Conservation (phyloP, 30 jellyfish, hydroid and myxozoan genomes). For the Hydractinia echinata region DNA sequence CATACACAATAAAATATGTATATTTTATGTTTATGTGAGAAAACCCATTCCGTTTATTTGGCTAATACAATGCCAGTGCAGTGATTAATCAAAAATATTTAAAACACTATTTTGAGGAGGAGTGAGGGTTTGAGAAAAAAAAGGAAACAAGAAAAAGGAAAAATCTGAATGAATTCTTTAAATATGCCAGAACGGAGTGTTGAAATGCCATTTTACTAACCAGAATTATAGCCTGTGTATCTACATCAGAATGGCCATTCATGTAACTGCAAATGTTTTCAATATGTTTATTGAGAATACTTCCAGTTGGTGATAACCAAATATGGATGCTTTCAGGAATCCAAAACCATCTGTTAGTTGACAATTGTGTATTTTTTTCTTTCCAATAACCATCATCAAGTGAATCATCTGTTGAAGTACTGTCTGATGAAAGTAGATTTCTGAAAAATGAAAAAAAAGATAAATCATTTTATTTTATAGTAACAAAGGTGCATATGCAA, state of each 20-base stretch:
- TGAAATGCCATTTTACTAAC: neutral
- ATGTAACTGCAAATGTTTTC: neutral
- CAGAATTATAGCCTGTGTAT: neutral
- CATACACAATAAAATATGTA: no score
- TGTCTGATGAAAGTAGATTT: neutral
- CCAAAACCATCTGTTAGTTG: neutral
- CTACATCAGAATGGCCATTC: neutral
- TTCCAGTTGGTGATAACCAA: neutral
- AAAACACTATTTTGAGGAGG: no score
- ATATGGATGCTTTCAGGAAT: neutral
- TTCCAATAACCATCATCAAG: neutral
- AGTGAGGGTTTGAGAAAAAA: no score
- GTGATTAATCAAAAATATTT: no score
- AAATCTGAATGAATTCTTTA: no score
- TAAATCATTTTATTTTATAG: no score
- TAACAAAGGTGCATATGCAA: no score
- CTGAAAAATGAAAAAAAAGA: neutral
- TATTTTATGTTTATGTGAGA: no score
- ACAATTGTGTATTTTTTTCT: neutral
- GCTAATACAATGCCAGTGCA: no score
- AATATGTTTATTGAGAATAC: neutral
- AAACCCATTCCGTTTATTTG: no score
- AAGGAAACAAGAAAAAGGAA: no score
- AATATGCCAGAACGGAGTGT: no score
- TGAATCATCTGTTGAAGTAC: slow-evolving; percentile 3